Evolutionary conservation across 1,140 invertebrate species (phyloP).

Genomic region (Carcinoscorpius rotundicauda): DNA sequence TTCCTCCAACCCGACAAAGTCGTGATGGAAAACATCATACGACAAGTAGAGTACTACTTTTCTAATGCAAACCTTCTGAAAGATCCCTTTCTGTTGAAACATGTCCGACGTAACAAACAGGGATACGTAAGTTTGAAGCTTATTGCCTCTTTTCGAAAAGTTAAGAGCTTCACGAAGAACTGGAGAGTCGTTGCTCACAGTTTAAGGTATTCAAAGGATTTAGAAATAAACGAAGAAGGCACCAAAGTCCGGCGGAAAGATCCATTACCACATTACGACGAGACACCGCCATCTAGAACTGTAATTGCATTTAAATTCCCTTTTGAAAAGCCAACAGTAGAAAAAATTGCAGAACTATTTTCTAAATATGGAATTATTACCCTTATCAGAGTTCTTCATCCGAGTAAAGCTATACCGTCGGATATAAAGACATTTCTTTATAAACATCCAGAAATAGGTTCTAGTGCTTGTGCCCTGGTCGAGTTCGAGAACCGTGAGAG

Average conservation of each 20-base stretch:
- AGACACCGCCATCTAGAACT: conserved; percentile 71
- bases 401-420: conserved; percentile 37
- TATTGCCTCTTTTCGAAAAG: conserved; percentile 44
- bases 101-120: conserved; percentile 84
- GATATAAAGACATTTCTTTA: conserved; percentile 9
- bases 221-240: conserved; percentile 79
- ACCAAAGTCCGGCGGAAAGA: conserved; percentile 76
- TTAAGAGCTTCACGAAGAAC: conserved; percentile 66
- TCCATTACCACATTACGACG: conserved; percentile 73
- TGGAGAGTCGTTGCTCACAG: conserved; percentile 82
- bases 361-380: conserved; percentile 10
- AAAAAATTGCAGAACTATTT: conserved; percentile 8
- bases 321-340: conserved; percentile 4
- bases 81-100: conserved; percentile 86
- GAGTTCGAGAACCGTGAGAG: conserved; percentile 40
- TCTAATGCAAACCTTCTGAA: conserved; percentile 87
- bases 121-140: conserved; percentile 88
- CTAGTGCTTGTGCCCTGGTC: conserved; percentile 75
- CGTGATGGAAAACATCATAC: conserved; percentile 30
- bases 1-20: conserved; percentile 9
- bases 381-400: conserved; percentile 10
- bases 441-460: conserved; percentile 46
- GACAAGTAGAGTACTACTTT: conserved; percentile 86
- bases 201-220: conserved; percentile 56
- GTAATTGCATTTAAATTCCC: conserved; percentile 13